Conservation (phyloP, 2,888 invertebrate species). For the Pyrrhia umbra region DNA sequence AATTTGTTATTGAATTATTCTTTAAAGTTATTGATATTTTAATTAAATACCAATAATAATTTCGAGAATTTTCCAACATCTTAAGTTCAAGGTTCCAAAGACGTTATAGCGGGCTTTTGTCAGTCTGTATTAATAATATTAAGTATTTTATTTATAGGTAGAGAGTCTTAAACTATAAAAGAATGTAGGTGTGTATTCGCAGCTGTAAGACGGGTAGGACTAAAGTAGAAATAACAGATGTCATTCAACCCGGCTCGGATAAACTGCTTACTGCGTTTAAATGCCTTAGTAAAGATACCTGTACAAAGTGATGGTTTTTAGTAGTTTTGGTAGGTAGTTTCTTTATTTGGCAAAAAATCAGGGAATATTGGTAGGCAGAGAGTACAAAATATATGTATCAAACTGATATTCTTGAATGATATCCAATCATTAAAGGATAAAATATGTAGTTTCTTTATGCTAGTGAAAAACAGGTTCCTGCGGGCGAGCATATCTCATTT, state of each 20-base stretch:
- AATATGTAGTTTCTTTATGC: no score
- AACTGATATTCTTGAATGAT: no score
- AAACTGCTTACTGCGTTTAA: constrained; percentile 9
- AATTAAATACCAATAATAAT: constrained; percentile 23
- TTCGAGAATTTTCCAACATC: constrained; percentile 24
- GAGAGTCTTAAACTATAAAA: constrained; percentile 4
- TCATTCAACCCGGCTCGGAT: constrained; percentile 36
- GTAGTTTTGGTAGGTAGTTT: neutral
- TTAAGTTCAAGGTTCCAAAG: constrained; percentile 32
- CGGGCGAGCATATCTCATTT: no score
- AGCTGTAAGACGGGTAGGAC: neutral
- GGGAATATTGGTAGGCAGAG: no score
- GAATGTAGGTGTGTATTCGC: constrained; percentile 11
- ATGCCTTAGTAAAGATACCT: neutral
- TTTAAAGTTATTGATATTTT: constrained; percentile 29
- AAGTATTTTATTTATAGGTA: constrained; percentile 15
- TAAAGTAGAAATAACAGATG: constrained; percentile 10
- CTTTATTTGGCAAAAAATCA: no score
- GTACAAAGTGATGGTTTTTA: neutral
- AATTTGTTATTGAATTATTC: constrained; percentile 47
- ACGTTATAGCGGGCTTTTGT: constrained; percentile 7
- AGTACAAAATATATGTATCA: no score
- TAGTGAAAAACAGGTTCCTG: no score
- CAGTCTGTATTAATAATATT: neutral
- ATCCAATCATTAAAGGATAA: no score